A percentile compares a stretch with the other conserved stretches of the same genome.
Conservation (phyloP, 1,140 invertebrate species). For the Pantala flavescens region DNA sequence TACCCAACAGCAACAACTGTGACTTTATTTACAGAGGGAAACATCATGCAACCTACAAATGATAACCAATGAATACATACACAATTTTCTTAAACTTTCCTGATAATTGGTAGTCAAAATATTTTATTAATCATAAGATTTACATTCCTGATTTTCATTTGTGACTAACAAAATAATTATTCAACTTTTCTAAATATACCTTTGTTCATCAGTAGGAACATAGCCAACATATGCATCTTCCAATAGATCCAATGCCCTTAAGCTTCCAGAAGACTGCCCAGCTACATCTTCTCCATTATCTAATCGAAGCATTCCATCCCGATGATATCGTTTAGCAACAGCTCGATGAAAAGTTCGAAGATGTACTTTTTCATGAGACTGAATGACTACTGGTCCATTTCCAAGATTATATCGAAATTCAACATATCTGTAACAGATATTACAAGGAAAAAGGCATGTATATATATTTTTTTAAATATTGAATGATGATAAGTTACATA, state of each 20-base stretch:
- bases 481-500: no score
- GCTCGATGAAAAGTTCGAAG: constrained; percentile 68
- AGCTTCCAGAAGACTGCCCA: constrained; percentile 64
- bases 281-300: constrained; percentile 68
- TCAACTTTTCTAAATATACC: no score
- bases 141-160: no score
- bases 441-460: not conserved
- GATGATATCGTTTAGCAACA: constrained; percentile 70
- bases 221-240: constrained; percentile 75
- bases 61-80: no score
- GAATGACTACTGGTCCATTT: constrained; percentile 66
- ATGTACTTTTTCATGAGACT: constrained; percentile 59
- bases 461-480: no score
- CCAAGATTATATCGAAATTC: constrained; percentile 74
- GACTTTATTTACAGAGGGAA: no score
- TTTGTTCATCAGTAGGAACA: constrained; percentile 51
- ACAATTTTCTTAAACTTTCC: no score
- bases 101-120: no score
- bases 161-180: no score
- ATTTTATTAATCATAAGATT: no score
- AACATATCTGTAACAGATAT: constrained; percentile 36
- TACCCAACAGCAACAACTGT: no score
- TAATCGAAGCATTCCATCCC: constrained; percentile 72
- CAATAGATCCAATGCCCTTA: constrained; percentile 71
- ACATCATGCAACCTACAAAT: no score